A percentile compares a stretch with the other conserved stretches of the same genome.
These are phyloP conservation scores for Heterodera filipjevi DNA, from an alignment of 2,888 invertebrate species.

Conservation along the genomic window DNA sequence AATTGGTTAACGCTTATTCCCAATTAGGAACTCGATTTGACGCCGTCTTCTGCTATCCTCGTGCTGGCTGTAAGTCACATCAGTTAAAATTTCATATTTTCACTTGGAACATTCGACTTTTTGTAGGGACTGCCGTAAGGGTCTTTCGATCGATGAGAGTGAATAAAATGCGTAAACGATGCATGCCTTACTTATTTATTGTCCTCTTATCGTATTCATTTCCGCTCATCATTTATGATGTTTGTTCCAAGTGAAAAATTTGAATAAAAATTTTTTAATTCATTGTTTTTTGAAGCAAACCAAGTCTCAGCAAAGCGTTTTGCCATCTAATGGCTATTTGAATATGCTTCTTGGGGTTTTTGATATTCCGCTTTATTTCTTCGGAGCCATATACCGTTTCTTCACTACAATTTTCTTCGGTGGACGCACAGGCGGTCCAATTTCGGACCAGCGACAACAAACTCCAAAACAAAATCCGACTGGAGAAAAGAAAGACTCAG, in stretches of 20 bases:
- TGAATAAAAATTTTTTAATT: not conserved
- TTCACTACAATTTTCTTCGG: conserved; percentile 8
- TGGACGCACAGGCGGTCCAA: not conserved
- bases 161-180: not conserved
- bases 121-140: not conserved
- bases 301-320: not conserved
- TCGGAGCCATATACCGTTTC: conserved; percentile 19
- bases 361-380: conserved; percentile 19
- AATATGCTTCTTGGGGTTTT: conserved; percentile 31
- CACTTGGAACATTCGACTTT: conserved; percentile 21
- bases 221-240: not conserved
- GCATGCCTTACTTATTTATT: not conserved
- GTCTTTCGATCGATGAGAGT: conserved; percentile 19
- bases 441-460: not conserved
- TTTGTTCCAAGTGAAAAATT: conserved; percentile 28
- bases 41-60: conserved; percentile 38
- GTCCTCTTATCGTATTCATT: not conserved
- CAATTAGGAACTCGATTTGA: conserved; percentile 35
- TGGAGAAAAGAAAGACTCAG: not conserved
- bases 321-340: conserved; percentile 28
- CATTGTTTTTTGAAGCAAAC: not conserved
- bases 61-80: conserved; percentile 38
- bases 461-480: not conserved
- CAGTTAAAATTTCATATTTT: conserved; percentile 11
- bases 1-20: not conserved